phyloP scores from a whole-genome alignment of 2,113 vertebrate species.

The Nothobranchius kuhntae region DNA sequence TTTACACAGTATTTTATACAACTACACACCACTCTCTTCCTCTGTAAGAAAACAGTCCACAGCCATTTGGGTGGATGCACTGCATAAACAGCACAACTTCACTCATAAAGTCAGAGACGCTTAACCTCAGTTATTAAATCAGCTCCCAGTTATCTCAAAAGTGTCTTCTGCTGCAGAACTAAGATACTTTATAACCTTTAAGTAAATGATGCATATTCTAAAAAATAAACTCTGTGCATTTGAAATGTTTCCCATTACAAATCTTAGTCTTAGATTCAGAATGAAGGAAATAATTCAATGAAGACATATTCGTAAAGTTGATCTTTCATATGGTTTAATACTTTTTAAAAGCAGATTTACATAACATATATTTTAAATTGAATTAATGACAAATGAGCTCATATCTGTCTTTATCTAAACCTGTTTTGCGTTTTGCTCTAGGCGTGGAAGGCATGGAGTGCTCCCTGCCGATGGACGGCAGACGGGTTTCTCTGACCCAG shows the following conservation, averaged over 20 bases:
- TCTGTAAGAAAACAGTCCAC: slow-evolving; percentile 15
- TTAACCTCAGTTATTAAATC: slow-evolving; percentile 60
- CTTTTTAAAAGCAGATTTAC: too few relatives aligned
- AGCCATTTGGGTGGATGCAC: slow-evolving; percentile 35
- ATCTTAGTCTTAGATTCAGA: background rate
- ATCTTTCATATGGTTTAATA: background rate
- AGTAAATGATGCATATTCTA: too few relatives aligned
- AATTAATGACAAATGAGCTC: background rate
- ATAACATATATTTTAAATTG: background rate
- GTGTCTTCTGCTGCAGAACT: slow-evolving; percentile 13
- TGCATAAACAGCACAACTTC: slow-evolving; percentile 39
- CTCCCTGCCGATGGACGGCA: slow-evolving; percentile 87
- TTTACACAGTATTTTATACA: background rate
- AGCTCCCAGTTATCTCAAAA: slow-evolving; percentile 21
- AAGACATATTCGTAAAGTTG: background rate
- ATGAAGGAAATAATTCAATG: background rate
- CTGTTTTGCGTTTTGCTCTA: slow-evolving; percentile 58
- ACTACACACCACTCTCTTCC: slow-evolving; percentile 18
- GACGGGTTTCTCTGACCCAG: slow-evolving; percentile 87
- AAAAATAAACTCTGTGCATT: too few relatives aligned
- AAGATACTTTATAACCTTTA: background rate
- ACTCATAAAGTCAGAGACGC: slow-evolving; percentile 37
- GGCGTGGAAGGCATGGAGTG: slow-evolving; percentile 93
- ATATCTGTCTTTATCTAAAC: slow-evolving; percentile 14
- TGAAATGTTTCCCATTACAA: too few relatives aligned